These are phyloP conservation scores for Isichthys henryi DNA, from an alignment of 2,113 vertebrate species.

Conservation along the genomic window DNA sequence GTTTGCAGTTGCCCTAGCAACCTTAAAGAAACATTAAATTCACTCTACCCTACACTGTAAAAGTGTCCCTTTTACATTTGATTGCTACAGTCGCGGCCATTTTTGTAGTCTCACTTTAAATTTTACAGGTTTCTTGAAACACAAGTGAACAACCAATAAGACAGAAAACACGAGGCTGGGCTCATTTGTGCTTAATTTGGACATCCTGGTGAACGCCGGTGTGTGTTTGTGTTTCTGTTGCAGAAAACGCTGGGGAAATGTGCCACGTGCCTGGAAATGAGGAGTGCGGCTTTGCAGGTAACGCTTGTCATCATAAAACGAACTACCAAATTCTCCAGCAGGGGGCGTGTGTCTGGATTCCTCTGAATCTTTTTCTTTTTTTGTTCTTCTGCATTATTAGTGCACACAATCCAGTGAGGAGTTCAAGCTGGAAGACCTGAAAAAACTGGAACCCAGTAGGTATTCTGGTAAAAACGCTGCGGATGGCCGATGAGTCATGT, in stretches of 20 bases:
- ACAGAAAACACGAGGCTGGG: background rate
- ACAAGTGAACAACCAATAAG: background rate
- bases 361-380: background rate
- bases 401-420: slow-evolving; percentile 84
- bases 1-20: background rate
- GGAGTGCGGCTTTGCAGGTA: slow-evolving; percentile 92
- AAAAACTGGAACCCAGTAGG: slow-evolving; percentile 90
- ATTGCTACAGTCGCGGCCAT: background rate
- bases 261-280: slow-evolving; percentile 93
- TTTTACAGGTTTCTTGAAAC: background rate
- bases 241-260: slow-evolving; percentile 95
- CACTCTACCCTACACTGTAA: background rate
- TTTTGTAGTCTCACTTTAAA: background rate
- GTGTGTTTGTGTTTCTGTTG: slow-evolving; percentile 23
- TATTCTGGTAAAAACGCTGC: background rate
- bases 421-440: slow-evolving; percentile 93
- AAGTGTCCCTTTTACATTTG: background rate
- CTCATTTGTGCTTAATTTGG: background rate
- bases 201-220: background rate
- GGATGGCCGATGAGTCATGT: background rate
- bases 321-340: background rate
- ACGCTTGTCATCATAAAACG: background rate
- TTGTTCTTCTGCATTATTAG: slow-evolving; percentile 44
- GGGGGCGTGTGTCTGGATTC: background rate
- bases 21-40: background rate